Conservation (phyloP, 1,140 invertebrate species). For the Harpegnathos saltator region DNA sequence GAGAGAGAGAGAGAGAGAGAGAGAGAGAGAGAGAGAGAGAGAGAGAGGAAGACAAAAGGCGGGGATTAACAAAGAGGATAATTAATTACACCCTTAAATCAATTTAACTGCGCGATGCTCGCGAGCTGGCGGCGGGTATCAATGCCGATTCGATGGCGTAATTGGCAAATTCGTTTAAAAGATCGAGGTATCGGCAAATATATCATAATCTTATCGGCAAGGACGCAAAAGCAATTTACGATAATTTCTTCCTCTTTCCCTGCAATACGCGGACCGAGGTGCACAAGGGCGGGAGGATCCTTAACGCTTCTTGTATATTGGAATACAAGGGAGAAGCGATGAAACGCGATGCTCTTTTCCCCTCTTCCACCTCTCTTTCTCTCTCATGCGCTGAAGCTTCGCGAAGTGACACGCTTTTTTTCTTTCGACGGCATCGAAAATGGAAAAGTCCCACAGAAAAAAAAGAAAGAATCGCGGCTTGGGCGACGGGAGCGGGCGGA, state of each 20-base stretch:
- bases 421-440: too few relatives aligned
- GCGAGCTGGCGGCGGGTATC: neutral
- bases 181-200: conserved; percentile 6
- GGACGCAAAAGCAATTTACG: neutral
- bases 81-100: conserved; percentile 9
- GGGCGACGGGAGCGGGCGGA: neutral
- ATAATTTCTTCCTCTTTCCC: too few relatives aligned
- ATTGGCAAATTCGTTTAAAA: conserved; percentile 31
- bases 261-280: neutral
- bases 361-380: too few relatives aligned
- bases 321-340: neutral
- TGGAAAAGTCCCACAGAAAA: too few relatives aligned
- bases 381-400: too few relatives aligned
- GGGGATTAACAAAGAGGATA: conserved; percentile 12
- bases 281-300: neutral
- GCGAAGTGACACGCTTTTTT: too few relatives aligned
- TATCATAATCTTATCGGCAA: conserved; percentile 12
- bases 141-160: neutral
- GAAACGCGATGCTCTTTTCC: neutral
- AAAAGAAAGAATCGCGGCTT: conserved; percentile 13
- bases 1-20: too few relatives aligned
- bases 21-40: too few relatives aligned
- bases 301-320: neutral
- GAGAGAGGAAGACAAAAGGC: too few relatives aligned
- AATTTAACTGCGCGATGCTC: conserved; percentile 22